Percentiles rank a stretch among this genome's conserved stretches.
phyloP scores from a whole-genome alignment of 1,140 invertebrate genomes.

The Archivesica marissinica region DNA sequence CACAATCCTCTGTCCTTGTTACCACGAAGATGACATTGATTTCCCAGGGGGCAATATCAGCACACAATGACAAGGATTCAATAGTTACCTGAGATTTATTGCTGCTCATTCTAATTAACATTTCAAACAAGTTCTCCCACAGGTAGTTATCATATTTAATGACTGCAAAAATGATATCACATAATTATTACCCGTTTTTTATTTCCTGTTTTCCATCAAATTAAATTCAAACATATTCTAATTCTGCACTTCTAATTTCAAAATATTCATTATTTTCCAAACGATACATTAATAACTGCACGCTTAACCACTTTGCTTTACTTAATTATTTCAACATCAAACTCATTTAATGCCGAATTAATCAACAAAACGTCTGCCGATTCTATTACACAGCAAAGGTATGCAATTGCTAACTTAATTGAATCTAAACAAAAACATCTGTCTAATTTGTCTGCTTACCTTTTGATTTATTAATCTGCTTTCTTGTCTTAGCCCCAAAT shows the following conservation, averaged over 20 bases:
- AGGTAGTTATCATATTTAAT: neutral
- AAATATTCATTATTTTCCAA: no score
- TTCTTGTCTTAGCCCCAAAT: neutral
- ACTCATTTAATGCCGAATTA: neutral
- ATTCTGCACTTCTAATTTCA: no score
- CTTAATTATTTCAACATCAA: constrained; percentile 18
- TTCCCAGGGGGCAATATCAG: neutral
- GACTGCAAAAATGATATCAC: no score
- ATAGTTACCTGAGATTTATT: neutral
- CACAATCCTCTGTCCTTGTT: neutral
- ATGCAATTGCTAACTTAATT: neutral
- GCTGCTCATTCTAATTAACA: neutral
- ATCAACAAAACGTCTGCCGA: constrained; percentile 10
- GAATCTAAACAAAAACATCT: constrained; percentile 4
- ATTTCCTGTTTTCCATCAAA: no score
- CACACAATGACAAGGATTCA: neutral
- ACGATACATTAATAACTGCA: no score
- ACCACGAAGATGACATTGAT: neutral
- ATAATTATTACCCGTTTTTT: no score
- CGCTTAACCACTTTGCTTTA: no score
- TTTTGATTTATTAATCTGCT: constrained; percentile 4
- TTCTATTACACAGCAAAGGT: no score
- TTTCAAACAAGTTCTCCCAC: neutral
- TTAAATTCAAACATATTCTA: no score
- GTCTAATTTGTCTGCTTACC: neutral